Conservation (phyloP, 2,113 vertebrate species). For the Stegostoma tigrinum region DNA sequence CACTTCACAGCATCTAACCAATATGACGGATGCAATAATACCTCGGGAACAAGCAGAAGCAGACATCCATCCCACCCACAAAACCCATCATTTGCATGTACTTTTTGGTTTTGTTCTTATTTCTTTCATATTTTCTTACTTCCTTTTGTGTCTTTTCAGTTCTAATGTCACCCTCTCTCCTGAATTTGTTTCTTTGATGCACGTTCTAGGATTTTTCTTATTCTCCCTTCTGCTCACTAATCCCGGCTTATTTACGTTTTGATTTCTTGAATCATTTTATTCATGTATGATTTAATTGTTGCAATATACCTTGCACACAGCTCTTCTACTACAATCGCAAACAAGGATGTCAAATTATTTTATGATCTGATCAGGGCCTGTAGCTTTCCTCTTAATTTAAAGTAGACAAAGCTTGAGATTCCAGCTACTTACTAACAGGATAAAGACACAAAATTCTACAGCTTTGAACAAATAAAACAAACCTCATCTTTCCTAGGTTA, state of each 20-base stretch:
- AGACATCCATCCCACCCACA: not conserved
- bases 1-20: not conserved
- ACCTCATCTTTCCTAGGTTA: too few species aligned
- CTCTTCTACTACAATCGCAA: not conserved
- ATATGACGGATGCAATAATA: not conserved
- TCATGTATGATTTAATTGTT: too few species aligned
- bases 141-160: not conserved
- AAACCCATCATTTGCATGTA: too few species aligned
- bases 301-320: not conserved
- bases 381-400: too few species aligned
- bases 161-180: not conserved
- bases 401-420: too few species aligned
- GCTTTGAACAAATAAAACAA: too few species aligned
- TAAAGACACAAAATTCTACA: too few species aligned
- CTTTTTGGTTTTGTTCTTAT: not conserved
- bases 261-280: not conserved
- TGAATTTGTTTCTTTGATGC: not conserved
- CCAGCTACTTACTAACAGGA: too few species aligned
- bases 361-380: too few species aligned
- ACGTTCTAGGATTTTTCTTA: not conserved
- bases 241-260: not conserved
- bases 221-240: not conserved
- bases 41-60: not conserved
- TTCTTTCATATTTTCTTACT: not conserved
- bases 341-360: too few species aligned